Conservation (phyloP, 1,140 invertebrate genomes). For the Heterodera carotae region DNA sequence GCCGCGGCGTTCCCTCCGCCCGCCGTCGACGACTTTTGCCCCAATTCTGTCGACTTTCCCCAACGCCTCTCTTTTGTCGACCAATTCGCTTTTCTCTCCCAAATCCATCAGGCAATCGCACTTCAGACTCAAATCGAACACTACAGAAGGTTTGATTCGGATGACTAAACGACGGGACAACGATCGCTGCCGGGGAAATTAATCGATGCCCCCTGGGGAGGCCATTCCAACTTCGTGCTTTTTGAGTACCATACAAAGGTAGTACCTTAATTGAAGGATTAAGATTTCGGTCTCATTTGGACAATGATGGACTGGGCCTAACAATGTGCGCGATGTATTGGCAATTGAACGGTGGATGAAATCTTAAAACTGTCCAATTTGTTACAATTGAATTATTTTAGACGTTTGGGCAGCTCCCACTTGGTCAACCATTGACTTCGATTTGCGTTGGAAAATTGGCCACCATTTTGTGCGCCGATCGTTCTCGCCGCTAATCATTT, state of each 20-base stretch:
- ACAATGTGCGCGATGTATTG: constrained; percentile 95
- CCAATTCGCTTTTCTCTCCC: constrained; percentile 61
- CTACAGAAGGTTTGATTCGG: constrained; percentile 75
- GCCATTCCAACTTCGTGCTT: too few species aligned
- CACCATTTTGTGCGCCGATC: constrained; percentile 61
- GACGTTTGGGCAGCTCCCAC: constrained; percentile 88
- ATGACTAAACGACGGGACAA: too few species aligned
- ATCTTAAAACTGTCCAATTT: background rate
- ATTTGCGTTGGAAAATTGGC: constrained; percentile 57
- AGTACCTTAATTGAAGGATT: too few species aligned
- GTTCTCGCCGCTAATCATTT: constrained; percentile 56
- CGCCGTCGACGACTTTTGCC: background rate
- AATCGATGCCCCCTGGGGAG: too few species aligned
- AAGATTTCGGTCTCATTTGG: constrained; percentile 55
- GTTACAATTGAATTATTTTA: background rate
- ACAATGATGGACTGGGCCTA: constrained; percentile 64
- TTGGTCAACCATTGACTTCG: constrained; percentile 81
- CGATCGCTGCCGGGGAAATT: too few species aligned
- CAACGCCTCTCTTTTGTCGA: constrained; percentile 37
- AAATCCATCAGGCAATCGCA: constrained; percentile 83
- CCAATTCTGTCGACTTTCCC: background rate
- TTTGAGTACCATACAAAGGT: too few species aligned
- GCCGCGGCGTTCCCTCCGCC: background rate
- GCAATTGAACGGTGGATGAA: constrained; percentile 78
- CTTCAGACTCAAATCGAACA: constrained; percentile 84